These are phyloP conservation scores for Ancistrus triradiatus DNA, from an alignment of 2,113 vertebrate species.

Conservation along the genomic window DNA sequence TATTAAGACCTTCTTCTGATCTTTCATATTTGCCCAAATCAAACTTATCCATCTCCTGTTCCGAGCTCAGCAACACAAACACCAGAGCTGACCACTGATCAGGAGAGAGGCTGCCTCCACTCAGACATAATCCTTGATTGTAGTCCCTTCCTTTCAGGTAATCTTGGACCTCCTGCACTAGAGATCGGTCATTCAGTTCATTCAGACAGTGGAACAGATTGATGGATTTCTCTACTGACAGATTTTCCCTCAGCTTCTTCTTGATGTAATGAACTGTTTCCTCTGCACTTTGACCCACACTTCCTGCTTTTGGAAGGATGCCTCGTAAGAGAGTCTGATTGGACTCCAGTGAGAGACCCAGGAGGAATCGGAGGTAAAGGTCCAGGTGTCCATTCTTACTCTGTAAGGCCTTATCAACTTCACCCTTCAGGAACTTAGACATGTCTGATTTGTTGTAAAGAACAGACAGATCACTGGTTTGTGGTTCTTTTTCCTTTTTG, in stretches of 20 bases:
- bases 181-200: too few species aligned
- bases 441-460: neutral
- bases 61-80: neutral
- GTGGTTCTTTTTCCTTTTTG: neutral
- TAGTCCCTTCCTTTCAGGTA: neutral
- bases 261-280: constrained; percentile 8
- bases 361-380: too few species aligned
- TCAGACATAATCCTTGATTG: neutral
- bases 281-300: neutral
- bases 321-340: too few species aligned
- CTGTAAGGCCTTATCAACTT: neutral
- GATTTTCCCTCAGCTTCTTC: constrained; percentile 1
- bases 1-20: constrained; percentile 8
- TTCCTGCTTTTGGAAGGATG: neutral
- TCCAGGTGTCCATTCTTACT: too few species aligned
- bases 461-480: neutral
- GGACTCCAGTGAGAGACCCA: too few species aligned
- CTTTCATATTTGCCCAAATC: neutral
- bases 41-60: neutral
- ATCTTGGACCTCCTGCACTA: constrained; percentile 10
- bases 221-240: neutral
- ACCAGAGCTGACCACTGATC: neutral
- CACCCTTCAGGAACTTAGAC: neutral
- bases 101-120: neutral
- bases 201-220: neutral